Conservation (phyloP, 2,797 vertebrate species). For the Anableps anableps region DNA sequence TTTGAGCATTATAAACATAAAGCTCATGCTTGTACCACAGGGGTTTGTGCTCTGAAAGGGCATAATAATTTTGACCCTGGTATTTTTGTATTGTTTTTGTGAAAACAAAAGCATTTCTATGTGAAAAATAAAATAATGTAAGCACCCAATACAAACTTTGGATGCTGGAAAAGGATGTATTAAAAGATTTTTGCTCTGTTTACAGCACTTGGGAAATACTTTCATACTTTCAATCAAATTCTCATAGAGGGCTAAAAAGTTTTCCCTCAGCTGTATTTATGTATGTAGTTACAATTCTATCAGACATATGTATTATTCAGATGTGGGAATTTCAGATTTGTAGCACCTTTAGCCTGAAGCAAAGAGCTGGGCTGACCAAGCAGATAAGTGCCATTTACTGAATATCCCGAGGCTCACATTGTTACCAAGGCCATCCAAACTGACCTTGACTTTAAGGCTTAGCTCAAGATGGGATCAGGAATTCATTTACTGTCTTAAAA, state of each 20-base stretch:
- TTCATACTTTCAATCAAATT: neutral
- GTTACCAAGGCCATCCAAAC: conserved; percentile 1
- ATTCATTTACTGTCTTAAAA: conserved; percentile 23
- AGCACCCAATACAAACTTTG: neutral
- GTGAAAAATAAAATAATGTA: neutral
- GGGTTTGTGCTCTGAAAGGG: neutral
- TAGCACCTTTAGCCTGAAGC: neutral
- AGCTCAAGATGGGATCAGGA: conserved; percentile 9
- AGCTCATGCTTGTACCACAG: neutral
- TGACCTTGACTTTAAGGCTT: conserved; percentile 25
- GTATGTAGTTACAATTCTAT: neutral
- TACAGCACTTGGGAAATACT: neutral
- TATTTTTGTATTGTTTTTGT: neutral
- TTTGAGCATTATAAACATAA: neutral
- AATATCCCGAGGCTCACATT: neutral
- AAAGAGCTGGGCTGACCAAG: neutral
- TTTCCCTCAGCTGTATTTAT: neutral
- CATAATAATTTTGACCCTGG: neutral
- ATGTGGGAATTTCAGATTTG: neutral
- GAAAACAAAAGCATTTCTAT: neutral
- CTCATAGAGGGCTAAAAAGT: neutral
- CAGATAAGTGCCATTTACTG: neutral
- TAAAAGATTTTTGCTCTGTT: neutral
- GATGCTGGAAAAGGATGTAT: neutral
- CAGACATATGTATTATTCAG: neutral